Evolutionary conservation across 1,140 invertebrate genomes (phyloP).

Genomic region (Penaeus japonicus): DNA sequence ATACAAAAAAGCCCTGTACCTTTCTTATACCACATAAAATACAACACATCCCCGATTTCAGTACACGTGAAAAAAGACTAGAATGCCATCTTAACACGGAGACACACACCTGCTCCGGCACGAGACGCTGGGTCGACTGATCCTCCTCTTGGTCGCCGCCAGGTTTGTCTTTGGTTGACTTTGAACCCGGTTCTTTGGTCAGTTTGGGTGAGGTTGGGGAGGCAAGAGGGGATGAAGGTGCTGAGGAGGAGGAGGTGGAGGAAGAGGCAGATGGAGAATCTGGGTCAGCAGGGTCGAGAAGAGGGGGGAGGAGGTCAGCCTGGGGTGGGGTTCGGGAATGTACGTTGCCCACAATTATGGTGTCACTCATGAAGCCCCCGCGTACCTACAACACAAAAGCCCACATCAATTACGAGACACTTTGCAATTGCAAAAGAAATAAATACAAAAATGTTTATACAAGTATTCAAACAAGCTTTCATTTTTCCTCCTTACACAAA

Average conservation of each 20-base stretch:
- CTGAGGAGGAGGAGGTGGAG: constrained; percentile 16
- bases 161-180: neutral
- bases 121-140: constrained; percentile 43
- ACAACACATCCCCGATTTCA: neutral
- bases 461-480: no score
- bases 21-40: neutral
- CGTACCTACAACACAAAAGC: constrained; percentile 59
- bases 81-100: neutral
- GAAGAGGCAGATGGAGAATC: constrained; percentile 13
- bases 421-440: neutral
- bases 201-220: constrained; percentile 6
- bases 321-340: constrained; percentile 56
- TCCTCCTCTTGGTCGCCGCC: constrained; percentile 38
- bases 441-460: neutral
- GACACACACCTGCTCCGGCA: constrained; percentile 44
- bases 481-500: no score
- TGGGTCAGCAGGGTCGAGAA: constrained; percentile 3
- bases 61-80: neutral
- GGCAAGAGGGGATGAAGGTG: neutral
- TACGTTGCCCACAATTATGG: constrained; percentile 56
- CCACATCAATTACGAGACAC: constrained; percentile 13
- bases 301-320: constrained; percentile 12
- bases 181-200: neutral
- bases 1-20: no score
- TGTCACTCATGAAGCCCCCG: constrained; percentile 60